Evolutionary conservation across 2,113 vertebrate genomes (phyloP).

Genomic region (Platanista minor): DNA sequence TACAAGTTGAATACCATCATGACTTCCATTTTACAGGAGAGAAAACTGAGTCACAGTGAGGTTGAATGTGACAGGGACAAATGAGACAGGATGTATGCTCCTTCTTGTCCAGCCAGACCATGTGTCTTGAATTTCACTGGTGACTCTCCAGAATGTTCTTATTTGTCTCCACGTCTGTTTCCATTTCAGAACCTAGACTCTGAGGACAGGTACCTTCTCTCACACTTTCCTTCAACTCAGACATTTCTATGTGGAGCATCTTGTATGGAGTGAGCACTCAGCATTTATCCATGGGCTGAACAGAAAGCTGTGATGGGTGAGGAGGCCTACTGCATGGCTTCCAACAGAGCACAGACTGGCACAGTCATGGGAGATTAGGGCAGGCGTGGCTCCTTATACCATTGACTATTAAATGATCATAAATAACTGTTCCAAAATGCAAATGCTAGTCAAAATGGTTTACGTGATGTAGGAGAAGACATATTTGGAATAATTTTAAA

Average conservation of each 20-base stretch:
- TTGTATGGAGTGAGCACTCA: not conserved
- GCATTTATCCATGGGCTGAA: not conserved
- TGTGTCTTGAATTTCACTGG: not conserved
- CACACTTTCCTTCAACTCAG: not conserved
- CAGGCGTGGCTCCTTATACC: not conserved
- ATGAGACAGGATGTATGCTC: not conserved
- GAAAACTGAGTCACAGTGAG: not conserved
- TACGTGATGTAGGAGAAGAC: not conserved
- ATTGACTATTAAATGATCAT: not conserved
- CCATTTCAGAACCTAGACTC: not conserved
- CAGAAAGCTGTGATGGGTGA: not conserved
- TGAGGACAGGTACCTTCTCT: not conserved
- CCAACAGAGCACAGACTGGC: rapidly evolving
- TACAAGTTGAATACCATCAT: not conserved
- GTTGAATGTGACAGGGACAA: not conserved
- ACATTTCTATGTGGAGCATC: not conserved
- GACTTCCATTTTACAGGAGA: not conserved
- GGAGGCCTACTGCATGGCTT: not conserved
- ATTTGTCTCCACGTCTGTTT: not conserved
- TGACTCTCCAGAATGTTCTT: not conserved
- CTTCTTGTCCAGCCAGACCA: rapidly evolving
- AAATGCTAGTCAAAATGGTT: not conserved
- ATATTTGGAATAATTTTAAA: not conserved
- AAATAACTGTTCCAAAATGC: not conserved
- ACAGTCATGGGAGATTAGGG: rapidly evolving